phyloP scores from a whole-genome alignment of 2,888 invertebrate species.

The Microctonus aethiopoides region DNA sequence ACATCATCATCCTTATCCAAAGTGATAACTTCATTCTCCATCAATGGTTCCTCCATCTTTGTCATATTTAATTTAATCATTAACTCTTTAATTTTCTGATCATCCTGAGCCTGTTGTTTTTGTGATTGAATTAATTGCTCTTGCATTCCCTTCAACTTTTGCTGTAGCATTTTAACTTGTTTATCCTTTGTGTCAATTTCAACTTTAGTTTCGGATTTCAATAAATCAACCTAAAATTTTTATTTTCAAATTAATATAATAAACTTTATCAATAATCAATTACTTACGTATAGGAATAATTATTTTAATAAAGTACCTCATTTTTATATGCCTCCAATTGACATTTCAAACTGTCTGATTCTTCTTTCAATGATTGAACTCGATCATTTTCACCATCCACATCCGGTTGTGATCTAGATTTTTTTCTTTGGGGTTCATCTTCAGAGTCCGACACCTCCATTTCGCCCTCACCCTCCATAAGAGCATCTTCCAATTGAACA shows the following conservation, averaged over 20 bases:
- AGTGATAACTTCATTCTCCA: constrained; percentile 68
- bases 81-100: constrained; percentile 69
- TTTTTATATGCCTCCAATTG: constrained; percentile 94
- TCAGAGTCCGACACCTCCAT: constrained; percentile 89
- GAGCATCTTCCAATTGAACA: constrained; percentile 74
- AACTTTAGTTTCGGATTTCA: constrained; percentile 82
- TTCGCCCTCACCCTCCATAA: constrained; percentile 81
- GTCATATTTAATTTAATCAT: constrained; percentile 63
- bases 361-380: constrained; percentile 73
- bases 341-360: constrained; percentile 90
- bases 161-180: constrained; percentile 80
- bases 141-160: constrained; percentile 74
- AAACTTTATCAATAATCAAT: not conserved
- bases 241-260: not conserved
- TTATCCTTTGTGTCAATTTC: constrained; percentile 87
- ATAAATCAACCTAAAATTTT: constrained; percentile 75
- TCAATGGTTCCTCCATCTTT: constrained; percentile 58
- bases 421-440: constrained; percentile 68
- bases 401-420: constrained; percentile 53
- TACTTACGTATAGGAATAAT: not conserved
- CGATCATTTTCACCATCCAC: constrained; percentile 53
- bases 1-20: constrained; percentile 66
- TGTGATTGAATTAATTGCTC: constrained; percentile 72
- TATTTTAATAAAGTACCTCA: constrained; percentile 69
- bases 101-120: constrained; percentile 70